Conservation (phyloP, 2,888 invertebrate genomes). For the Lochmaea capreae region DNA sequence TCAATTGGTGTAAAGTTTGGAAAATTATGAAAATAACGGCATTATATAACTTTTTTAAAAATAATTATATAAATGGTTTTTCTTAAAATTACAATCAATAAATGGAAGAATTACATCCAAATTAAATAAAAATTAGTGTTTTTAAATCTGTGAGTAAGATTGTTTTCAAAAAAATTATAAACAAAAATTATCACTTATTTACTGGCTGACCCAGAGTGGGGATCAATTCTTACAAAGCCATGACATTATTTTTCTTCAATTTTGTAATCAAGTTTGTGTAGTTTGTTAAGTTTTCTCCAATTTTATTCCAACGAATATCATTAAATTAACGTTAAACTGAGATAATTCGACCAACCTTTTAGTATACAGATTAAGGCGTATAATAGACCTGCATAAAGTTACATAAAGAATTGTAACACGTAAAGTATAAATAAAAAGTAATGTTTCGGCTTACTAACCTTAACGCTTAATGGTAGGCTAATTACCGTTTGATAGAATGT, state of each 20-base stretch:
- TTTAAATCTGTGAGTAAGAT: too few relatives aligned
- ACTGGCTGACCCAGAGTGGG: too few relatives aligned
- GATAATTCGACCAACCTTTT: not conserved
- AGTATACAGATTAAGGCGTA: not conserved
- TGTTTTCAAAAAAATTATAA: too few relatives aligned
- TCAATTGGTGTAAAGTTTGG: too few relatives aligned
- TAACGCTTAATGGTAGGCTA: constrained; percentile 33
- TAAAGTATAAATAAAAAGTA: constrained; percentile 25
- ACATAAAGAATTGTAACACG: constrained; percentile 5
- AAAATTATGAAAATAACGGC: too few relatives aligned
- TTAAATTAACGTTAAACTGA: not conserved
- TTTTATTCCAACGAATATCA: not conserved
- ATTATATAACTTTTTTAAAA: too few relatives aligned
- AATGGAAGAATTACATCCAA: too few relatives aligned
- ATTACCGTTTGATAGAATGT: constrained; percentile 33
- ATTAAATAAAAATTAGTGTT: too few relatives aligned
- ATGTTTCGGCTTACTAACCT: constrained; percentile 36
- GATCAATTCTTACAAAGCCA: too few relatives aligned
- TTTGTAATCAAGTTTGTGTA: not conserved
- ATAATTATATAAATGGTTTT: too few relatives aligned
- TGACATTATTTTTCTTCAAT: not conserved
- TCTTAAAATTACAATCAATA: too few relatives aligned
- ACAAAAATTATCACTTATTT: too few relatives aligned
- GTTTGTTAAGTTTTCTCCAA: not conserved
- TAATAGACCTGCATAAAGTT: constrained; percentile 3